These are phyloP conservation scores for Drosophila trichaetosa DNA, from an alignment of 2,888 invertebrate genomes.

Conservation along the genomic window DNA sequence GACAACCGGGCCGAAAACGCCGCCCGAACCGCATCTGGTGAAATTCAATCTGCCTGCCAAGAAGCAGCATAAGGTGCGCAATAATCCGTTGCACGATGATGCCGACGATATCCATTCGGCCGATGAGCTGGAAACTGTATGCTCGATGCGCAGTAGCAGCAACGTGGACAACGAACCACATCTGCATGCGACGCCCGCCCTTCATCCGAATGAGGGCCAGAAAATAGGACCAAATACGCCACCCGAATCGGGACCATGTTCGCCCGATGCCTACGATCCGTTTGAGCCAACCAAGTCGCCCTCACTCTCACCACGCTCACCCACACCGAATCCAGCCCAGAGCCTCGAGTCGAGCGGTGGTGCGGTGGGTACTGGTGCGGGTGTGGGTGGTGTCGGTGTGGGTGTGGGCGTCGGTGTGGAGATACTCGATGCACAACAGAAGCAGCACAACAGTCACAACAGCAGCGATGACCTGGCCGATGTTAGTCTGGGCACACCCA, in stretches of 20 bases:
- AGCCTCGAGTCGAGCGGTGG: conserved; percentile 53
- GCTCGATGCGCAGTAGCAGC: conserved; percentile 53
- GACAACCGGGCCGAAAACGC: conserved; percentile 89
- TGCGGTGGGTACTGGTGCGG: not conserved
- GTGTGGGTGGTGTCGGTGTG: conserved; percentile 4
- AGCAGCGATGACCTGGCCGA: conserved; percentile 46
- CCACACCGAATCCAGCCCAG: conserved; percentile 79
- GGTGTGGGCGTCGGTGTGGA: conserved; percentile 25
- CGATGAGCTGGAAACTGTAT: conserved; percentile 64
- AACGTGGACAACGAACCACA: conserved; percentile 50
- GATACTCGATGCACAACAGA: conserved; percentile 53
- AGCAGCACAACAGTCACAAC: conserved; percentile 46
- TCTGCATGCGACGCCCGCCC: conserved; percentile 13
- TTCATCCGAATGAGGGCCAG: conserved; percentile 69
- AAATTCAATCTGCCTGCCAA: conserved; percentile 87
- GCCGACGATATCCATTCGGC: conserved; percentile 74
- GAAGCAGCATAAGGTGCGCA: conserved; percentile 87
- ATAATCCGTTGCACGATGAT: conserved; percentile 88
- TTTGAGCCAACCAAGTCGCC: conserved; percentile 95
- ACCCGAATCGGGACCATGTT: conserved; percentile 89
- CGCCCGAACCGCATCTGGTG: conserved; percentile 88
- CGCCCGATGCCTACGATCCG: conserved; percentile 95
- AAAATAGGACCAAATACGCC: conserved; percentile 91
- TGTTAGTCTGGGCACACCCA: conserved; percentile 30
- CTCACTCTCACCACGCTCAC: conserved; percentile 84